Evolutionary conservation across 2,888 invertebrate species (phyloP).

Genomic region (Tenthredo livida): DNA sequence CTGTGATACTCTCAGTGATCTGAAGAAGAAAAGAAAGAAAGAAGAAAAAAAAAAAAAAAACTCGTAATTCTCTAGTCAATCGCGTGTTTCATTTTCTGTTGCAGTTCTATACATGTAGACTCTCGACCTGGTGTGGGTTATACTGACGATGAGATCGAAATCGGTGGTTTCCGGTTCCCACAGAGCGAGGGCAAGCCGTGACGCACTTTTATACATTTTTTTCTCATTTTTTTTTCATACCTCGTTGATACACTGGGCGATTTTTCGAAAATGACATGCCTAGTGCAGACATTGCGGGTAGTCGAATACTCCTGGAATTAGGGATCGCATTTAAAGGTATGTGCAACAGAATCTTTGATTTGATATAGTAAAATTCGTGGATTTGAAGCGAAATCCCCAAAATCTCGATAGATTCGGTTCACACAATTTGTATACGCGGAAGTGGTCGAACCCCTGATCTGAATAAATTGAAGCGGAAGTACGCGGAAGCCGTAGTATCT

Average conservation of each 20-base stretch:
- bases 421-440: not conserved
- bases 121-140: slow-evolving; percentile 1
- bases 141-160: slow-evolving; percentile 65
- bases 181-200: slow-evolving; percentile 66
- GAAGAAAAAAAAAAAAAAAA: not conserved
- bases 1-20: slow-evolving; percentile 4
- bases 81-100: slow-evolving; percentile 32
- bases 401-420: not conserved
- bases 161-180: slow-evolving; percentile 71
- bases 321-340: not conserved
- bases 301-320: not conserved
- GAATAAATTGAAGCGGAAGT: slow-evolving; percentile 15
- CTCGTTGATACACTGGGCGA: slow-evolving; percentile 5
- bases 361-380: not conserved
- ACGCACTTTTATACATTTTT: slow-evolving; percentile 61
- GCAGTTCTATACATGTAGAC: not conserved
- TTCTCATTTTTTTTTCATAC: slow-evolving; percentile 39
- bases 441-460: not conserved
- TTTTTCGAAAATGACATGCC: not conserved
- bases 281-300: too few relatives aligned
- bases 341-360: not conserved
- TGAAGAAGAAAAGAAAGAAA: not conserved
- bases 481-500: not conserved
- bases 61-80: slow-evolving; percentile 15
- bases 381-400: not conserved